Percentiles rank a stretch among this genome's conserved stretches.
Conservation (phyloP, 1,140 invertebrate species). For the Halesus radiatus region DNA sequence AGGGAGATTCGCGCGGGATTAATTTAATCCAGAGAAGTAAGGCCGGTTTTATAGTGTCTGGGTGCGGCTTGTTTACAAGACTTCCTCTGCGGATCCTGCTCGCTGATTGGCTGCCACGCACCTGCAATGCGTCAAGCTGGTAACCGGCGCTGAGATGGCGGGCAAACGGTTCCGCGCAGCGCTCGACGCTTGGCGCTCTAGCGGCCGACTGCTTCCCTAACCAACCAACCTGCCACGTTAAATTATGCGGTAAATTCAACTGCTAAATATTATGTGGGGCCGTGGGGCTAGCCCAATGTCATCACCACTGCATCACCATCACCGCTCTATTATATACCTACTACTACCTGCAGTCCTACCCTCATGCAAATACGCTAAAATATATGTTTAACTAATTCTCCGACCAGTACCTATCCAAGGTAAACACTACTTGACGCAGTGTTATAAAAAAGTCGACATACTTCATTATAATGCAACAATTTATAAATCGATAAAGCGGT, state of each 20-base stretch:
- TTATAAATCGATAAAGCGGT: too few relatives aligned
- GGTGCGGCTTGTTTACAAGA: constrained; percentile 71
- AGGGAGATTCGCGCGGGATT: constrained; percentile 45
- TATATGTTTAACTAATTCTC: too few relatives aligned
- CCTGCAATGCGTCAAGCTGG: constrained; percentile 86
- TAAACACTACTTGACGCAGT: too few relatives aligned
- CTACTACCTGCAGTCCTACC: too few relatives aligned
- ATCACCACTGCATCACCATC: neutral
- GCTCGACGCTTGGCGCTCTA: constrained; percentile 59
- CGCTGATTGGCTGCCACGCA: constrained; percentile 80
- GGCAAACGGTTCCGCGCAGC: constrained; percentile 60
- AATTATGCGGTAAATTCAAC: constrained; percentile 56
- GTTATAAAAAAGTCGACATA: too few relatives aligned
- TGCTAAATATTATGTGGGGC: constrained; percentile 23
- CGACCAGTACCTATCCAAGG: too few relatives aligned
- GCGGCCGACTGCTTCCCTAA: constrained; percentile 42
- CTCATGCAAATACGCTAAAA: too few relatives aligned
- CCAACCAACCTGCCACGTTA: constrained; percentile 35
- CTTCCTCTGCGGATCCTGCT: constrained; percentile 73
- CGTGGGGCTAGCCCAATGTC: constrained; percentile 14
- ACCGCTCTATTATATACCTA: too few relatives aligned
- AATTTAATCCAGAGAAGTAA: constrained; percentile 66
- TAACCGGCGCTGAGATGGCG: constrained; percentile 61
- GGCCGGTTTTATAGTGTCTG: constrained; percentile 69
- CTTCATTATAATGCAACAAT: too few relatives aligned